Evolutionary conservation across 2,113 vertebrate species (phyloP).

Genomic region (Eulacestoma nigropectus): DNA sequence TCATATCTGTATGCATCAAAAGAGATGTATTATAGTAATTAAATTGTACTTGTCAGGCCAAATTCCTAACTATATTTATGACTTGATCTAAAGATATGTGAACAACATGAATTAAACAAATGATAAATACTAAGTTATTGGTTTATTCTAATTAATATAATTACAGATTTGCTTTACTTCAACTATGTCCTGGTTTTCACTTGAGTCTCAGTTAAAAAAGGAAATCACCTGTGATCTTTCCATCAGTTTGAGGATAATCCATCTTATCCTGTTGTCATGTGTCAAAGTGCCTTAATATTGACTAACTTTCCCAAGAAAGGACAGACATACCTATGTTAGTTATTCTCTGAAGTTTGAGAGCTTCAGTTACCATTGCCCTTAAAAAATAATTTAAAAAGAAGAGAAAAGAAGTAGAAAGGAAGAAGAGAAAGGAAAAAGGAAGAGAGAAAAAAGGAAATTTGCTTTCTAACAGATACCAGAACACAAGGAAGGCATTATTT

Average conservation of each 20-base stretch:
- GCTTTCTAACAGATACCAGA: neutral
- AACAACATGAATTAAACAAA: neutral
- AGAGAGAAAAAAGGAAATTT: neutral
- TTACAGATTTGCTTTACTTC: neutral
- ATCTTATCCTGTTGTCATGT: neutral
- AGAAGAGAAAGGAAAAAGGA: neutral
- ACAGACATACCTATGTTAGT: neutral
- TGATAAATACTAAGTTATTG: neutral
- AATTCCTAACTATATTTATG: neutral
- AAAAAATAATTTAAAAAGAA: neutral
- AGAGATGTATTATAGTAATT: slow-evolving; percentile 23
- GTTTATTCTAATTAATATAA: slow-evolving; percentile 11
- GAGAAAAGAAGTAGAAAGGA: fast-evolving
- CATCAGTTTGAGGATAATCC: neutral
- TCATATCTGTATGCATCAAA: slow-evolving; percentile 7
- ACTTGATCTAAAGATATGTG: neutral
- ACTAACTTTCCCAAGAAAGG: neutral
- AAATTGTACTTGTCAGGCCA: slow-evolving; percentile 1
- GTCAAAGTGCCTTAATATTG: neutral
- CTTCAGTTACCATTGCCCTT: fast-evolving
- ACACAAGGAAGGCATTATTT: neutral
- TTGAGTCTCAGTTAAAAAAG: neutral
- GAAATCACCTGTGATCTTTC: neutral
- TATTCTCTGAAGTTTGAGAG: neutral
- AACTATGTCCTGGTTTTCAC: neutral